Evolutionary conservation across 2,888 invertebrate genomes (phyloP).

Genomic region (Girardia tigrina): DNA sequence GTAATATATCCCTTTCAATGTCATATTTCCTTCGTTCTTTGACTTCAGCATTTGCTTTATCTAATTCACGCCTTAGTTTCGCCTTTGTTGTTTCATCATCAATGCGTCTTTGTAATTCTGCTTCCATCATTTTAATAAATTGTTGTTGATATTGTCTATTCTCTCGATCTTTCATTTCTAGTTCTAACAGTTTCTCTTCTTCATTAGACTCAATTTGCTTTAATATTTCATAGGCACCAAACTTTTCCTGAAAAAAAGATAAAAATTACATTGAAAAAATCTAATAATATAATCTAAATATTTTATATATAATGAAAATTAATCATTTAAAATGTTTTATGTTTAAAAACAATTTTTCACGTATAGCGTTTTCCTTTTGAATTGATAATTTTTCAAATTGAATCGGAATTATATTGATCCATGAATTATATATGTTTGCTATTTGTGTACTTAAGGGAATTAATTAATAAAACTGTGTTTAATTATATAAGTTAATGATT

Average conservation of each 20-base stretch:
- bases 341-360: no score
- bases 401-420: no score
- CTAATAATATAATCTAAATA: no score
- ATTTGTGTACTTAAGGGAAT: no score
- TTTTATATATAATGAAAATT: no score
- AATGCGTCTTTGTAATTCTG: slow-evolving; percentile 43
- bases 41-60: slow-evolving; percentile 48
- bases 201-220: slow-evolving; percentile 50
- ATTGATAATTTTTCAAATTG: no score
- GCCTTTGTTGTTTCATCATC: slow-evolving; percentile 43
- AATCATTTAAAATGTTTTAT: no score
- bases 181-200: slow-evolving; percentile 44
- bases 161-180: slow-evolving; percentile 50
- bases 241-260: slow-evolving; percentile 38
- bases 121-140: slow-evolving; percentile 48
- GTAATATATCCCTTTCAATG: slow-evolving; percentile 44
- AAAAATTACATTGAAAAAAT: no score
- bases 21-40: slow-evolving; percentile 43
- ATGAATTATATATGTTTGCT: no score
- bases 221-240: slow-evolving; percentile 48
- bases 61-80: slow-evolving; percentile 42
- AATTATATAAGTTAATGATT: no score
- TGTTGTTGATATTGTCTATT: slow-evolving; percentile 48
- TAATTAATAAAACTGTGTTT: no score
- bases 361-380: no score